A percentile compares a stretch with the other conserved stretches of the same genome.
Conservation (phyloP, 2,888 invertebrate species). For the Synergus umbraculus region DNA sequence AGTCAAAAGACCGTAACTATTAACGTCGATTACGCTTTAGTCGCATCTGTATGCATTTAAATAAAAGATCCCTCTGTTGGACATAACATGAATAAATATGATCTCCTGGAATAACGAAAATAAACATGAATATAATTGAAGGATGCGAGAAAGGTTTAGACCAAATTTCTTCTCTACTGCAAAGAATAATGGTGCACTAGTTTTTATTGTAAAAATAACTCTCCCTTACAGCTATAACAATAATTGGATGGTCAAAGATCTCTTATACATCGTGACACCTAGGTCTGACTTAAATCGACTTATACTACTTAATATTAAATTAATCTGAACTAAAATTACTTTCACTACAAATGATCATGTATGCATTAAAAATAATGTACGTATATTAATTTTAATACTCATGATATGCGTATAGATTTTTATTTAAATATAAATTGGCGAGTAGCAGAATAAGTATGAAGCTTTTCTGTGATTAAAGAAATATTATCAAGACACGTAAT, state of each 20-base stretch:
- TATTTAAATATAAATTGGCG: no score
- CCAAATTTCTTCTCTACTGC: background rate
- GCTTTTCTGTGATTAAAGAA: background rate
- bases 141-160: background rate
- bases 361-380: no score
- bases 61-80: background rate
- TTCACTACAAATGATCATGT: background rate
- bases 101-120: background rate
- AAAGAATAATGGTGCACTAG: background rate
- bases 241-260: background rate
- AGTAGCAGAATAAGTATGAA: background rate
- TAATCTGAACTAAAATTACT: background rate
- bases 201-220: background rate
- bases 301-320: background rate
- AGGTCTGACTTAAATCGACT: background rate
- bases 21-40: constrained; percentile 28
- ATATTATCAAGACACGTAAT: background rate
- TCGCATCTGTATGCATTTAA: constrained; percentile 20
- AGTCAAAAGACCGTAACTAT: constrained; percentile 18
- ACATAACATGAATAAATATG: constrained; percentile 34
- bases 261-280: background rate
- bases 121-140: constrained; percentile 12
- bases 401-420: no score
- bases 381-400: no score
- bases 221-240: fast-evolving